Base-by-base conservation (phyloP, 2,113 vertebrate genomes). In the Tringa solitaria region DNA sequence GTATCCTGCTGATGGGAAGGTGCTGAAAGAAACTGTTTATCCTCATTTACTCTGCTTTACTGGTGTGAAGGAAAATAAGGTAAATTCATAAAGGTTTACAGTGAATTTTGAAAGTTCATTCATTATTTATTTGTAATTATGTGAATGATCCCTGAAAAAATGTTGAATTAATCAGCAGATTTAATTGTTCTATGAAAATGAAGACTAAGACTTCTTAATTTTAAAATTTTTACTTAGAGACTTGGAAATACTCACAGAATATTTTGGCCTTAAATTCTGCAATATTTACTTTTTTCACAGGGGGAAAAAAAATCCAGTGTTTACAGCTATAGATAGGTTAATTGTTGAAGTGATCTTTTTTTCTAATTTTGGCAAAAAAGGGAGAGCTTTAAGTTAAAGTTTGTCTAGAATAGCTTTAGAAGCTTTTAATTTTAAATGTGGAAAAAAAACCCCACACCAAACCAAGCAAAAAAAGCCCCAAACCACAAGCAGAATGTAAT, bases 31-130 rank as follows among this genome's bases (percentile, higher is more conserved):
- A 97, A 98, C 97, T 45, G 77, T 98, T 87, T 96, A 91, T 89
- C 98, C 98, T 89, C 97, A 98, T 75, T 96, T 98, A 83, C 97
- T 98, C 70, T 98, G 98, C 94, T 97, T 97, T 77, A 97, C 98
- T 73, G 90, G 22, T 84, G 90, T 95, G 78, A 94, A 95, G 68
- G 96, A 97, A 93, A 94, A 97, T 69, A 96, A 98, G 98, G 98
- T 98, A 98, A 98, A 89, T 12, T 65, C 5, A 17, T 50, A 73
- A 41, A 18, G 19, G 2, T 32, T 88, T 87, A 35, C 15, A 30
- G 20, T 37, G 21, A 50, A 13, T 30, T 86, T 56, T 32, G 12
- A 41, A 67, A 67, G 10, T 57, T 67, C 7, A 6, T 83, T 70
- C 8, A 3, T 63, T 70, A 30, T 37, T 21, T 84, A 9, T 65